These are phyloP conservation scores for Drosophila imparisetae DNA, from an alignment of 2,888 invertebrate genomes.

Conservation along the genomic window DNA sequence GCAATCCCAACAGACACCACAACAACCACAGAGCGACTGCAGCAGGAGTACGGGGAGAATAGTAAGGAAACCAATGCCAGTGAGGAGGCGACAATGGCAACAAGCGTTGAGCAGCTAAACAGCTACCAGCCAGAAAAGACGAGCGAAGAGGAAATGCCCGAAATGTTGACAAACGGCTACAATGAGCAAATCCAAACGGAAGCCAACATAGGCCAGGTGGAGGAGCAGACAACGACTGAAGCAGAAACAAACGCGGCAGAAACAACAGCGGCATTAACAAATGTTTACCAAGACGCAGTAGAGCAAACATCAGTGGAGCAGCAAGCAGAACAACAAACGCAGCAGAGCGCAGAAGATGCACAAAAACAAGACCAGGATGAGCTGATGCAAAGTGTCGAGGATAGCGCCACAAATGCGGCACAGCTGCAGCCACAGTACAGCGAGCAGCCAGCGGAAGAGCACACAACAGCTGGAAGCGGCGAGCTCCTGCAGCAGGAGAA, in stretches of 20 bases:
- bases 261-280: constrained; percentile 32
- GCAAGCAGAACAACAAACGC: constrained; percentile 25
- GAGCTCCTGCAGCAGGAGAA: constrained; percentile 4
- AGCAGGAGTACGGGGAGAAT: constrained; percentile 28
- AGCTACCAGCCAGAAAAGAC: constrained; percentile 29
- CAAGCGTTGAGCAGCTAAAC: constrained; percentile 24
- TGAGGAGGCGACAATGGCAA: constrained; percentile 44
- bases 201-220: constrained; percentile 41
- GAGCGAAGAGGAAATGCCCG: constrained; percentile 63
- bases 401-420: constrained; percentile 61
- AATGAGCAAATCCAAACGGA: constrained; percentile 52
- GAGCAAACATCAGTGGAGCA: constrained; percentile 61
- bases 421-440: constrained; percentile 60
- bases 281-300: constrained; percentile 51
- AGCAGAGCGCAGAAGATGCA: constrained; percentile 21
- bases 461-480: constrained; percentile 1
- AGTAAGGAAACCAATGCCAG: constrained; percentile 41
- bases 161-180: constrained; percentile 72
- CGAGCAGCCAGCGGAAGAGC: constrained; percentile 24
- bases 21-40: constrained; percentile 34
- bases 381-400: constrained; percentile 46
- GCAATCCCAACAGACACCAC: constrained; percentile 10
- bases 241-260: constrained; percentile 17
- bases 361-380: constrained; percentile 12
- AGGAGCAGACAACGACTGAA: constrained; percentile 25